Percentiles rank a stretch among this genome's conserved stretches.
phyloP scores from a whole-genome alignment of 1,140 invertebrate genomes.

The Hestina assimilis region DNA sequence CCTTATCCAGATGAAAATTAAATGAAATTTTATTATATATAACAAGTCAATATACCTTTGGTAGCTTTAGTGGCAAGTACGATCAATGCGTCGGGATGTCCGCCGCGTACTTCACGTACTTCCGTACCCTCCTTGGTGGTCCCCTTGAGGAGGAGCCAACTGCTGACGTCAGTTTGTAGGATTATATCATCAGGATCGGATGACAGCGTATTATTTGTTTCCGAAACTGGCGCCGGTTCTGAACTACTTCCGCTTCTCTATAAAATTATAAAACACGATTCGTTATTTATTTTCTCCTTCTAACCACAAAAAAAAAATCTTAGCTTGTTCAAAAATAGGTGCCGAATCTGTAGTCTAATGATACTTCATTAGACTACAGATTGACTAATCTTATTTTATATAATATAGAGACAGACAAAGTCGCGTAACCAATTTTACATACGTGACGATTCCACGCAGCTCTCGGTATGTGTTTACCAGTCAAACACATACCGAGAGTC shows the following conservation, averaged over 20 bases:
- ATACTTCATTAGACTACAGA: too few species aligned
- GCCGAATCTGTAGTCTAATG: too few species aligned
- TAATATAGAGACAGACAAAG: too few species aligned
- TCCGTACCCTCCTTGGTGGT: slow-evolving; percentile 92
- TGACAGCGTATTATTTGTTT: slow-evolving; percentile 21
- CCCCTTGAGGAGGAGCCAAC: slow-evolving; percentile 86
- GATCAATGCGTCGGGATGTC: slow-evolving; percentile 93
- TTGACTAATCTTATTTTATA: too few species aligned
- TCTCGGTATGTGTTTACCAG: too few species aligned
- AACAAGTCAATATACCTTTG: slow-evolving; percentile 82
- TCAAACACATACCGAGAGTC: too few species aligned
- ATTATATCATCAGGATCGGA: slow-evolving; percentile 62
- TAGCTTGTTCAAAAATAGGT: too few species aligned
- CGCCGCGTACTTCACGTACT: slow-evolving; percentile 93
- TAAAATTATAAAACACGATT: slow-evolving; percentile 5
- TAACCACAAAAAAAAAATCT: too few species aligned
- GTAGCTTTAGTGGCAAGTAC: slow-evolving; percentile 95
- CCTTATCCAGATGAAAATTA: not conserved
- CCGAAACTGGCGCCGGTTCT: slow-evolving; percentile 34
- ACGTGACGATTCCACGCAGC: too few species aligned
- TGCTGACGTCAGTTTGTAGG: slow-evolving; percentile 86
- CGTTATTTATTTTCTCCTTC: too few species aligned
- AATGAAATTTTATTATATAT: not conserved
- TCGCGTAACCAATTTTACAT: too few species aligned
- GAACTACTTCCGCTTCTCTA: slow-evolving; percentile 56